Evolutionary conservation across 1,140 invertebrate species (phyloP), one percentile per base, ranked within the genome.

Genomic region (Ceratoteleas bidentatus): DNA sequence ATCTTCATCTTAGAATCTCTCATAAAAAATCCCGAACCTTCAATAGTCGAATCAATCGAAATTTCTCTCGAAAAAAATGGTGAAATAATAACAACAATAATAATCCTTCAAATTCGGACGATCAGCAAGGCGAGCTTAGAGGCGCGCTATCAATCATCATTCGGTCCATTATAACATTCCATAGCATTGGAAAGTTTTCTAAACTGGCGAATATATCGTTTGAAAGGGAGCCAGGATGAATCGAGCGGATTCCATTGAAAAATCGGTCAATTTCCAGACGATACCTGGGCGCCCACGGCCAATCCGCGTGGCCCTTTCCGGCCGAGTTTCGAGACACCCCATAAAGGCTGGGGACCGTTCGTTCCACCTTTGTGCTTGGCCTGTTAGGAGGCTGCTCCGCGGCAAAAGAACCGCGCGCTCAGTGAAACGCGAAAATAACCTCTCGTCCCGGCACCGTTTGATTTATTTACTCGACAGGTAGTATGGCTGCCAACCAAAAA

Each of bases 361-460:
- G 16, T 45, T 58, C 49, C 24, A 45, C 72, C 47, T 66, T 75
- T 75, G 54, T 56, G 61, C 45, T 50, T 40, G 52, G 66, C 62
- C 38, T 68, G 66, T 75, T 75, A 47, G 62, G 54, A 45, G 49
- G 16, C 66, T 32, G 53, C 53, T 50, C 33, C 40, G 36, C 58
- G 45, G 56, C 16, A 75, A 75, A 75, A 66, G 49, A 54, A 66
- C 56, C 47, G 34, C 38, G 34, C 47, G 70, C 60, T 66, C 61
- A n/a, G 56, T 45, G 15, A 52, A 68, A 68, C 62, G 72, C 72
- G 56, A 75, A 75, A 75, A 75, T 75, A 75, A n/a, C n/a, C n/a
- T n/a, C n/a, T n/a, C n/a, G n/a, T n/a, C 53, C 72, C 47, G 62
- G 54, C 16, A 47, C 40, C 60, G 9, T 57, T 72, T 72, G 68